Conservation (phyloP, 2,888 invertebrate species). For the Drosophila algonquin region DNA sequence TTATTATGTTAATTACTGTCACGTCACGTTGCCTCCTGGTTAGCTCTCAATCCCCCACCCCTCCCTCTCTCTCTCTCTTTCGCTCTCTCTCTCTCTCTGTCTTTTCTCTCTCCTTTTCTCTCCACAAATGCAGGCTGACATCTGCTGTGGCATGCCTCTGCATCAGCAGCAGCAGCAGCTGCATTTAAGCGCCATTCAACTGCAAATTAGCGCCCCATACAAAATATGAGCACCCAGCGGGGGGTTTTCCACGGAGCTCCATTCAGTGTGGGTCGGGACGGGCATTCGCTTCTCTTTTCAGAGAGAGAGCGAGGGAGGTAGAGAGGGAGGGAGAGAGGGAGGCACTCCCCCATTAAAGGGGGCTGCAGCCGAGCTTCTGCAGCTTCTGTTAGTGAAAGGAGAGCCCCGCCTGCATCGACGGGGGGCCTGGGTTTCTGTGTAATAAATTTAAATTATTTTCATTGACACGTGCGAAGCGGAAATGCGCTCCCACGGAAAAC, state of each 20-base stretch:
- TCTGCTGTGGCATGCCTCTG: conserved; percentile 26
- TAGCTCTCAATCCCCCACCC: background rate
- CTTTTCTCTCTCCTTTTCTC: background rate
- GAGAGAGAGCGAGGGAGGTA: background rate
- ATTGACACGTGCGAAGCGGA: conserved; percentile 46
- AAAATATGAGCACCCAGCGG: conserved; percentile 44
- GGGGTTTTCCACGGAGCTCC: background rate
- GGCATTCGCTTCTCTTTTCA: background rate
- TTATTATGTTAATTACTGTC: conserved; percentile 76
- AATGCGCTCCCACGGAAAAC: conserved; percentile 7
- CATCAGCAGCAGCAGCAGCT: conserved; percentile 6
- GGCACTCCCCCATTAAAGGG: background rate
- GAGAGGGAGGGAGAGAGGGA: too few relatives aligned
- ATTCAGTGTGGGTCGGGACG: conserved; percentile 2
- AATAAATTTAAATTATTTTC: conserved; percentile 59
- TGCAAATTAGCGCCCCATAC: conserved; percentile 64
- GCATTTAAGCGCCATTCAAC: conserved; percentile 63
- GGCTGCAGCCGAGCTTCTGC: background rate
- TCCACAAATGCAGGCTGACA: conserved; percentile 16
- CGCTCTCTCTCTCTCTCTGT: background rate
- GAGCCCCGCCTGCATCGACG: background rate
- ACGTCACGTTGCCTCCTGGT: conserved; percentile 60
- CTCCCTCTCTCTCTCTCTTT: too few relatives aligned
- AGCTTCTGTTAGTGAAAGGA: background rate
- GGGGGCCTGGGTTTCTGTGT: conserved; percentile 17